phyloP scores from a whole-genome alignment of 1,140 invertebrate species.

The Rhyzopertha dominica region DNA sequence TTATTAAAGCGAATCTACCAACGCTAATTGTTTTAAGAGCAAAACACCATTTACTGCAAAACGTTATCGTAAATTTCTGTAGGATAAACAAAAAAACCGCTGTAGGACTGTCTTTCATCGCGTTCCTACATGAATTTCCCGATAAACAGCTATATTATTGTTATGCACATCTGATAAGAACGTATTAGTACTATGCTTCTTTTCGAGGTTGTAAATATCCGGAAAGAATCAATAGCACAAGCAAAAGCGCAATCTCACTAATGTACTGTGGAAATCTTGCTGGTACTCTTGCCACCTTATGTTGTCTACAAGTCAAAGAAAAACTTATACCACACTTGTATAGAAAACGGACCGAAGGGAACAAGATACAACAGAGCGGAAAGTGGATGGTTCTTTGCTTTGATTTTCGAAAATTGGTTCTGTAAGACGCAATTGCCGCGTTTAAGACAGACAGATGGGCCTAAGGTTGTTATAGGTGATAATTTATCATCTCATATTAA shows the following conservation, averaged over 20 bases:
- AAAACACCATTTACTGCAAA: no score
- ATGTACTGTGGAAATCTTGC: conserved; percentile 40
- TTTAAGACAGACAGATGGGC: conserved; percentile 10
- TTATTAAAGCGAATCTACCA: no score
- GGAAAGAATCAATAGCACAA: conserved; percentile 36
- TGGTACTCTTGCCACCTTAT: conserved; percentile 37
- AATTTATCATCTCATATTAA: conserved; percentile 18
- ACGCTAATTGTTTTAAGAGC: no score
- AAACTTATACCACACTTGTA: conserved; percentile 42
- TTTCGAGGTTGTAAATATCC: conserved; percentile 38
- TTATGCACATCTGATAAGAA: no score
- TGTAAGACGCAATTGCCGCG: conserved; percentile 12
- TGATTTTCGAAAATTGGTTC: conserved; percentile 44
- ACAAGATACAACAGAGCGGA: conserved; percentile 38
- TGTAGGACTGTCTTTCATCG: no score
- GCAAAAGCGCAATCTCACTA: conserved; percentile 38
- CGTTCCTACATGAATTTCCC: no score
- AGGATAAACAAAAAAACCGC: no score
- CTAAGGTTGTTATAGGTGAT: conserved; percentile 18
- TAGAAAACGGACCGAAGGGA: conserved; percentile 32
- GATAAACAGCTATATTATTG: no score
- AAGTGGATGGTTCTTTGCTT: conserved; percentile 40
- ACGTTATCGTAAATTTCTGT: no score
- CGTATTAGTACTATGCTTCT: no score
- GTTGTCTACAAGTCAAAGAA: conserved; percentile 45